Conservation (phyloP, 1,140 invertebrate genomes). For the Drosophila melanogaster region DNA sequence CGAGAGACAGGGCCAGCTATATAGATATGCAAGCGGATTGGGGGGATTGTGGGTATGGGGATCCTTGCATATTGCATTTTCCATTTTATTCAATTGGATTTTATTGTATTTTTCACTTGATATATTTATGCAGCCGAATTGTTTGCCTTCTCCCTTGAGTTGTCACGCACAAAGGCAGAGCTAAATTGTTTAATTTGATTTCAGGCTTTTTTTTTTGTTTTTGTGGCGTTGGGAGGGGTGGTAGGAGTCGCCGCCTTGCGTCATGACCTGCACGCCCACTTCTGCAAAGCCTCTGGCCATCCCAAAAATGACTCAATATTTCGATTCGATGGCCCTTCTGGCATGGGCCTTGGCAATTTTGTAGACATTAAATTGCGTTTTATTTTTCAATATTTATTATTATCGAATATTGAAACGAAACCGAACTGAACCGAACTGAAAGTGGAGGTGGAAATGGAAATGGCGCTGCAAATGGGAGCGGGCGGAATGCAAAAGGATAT, state of each 20-base stretch:
- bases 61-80: conserved; percentile 56
- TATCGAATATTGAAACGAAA: conserved; percentile 74
- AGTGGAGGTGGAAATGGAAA: conserved; percentile 55
- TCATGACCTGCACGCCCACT: conserved; percentile 45
- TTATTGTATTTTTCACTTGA: conserved; percentile 80
- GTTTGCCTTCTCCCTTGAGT: conserved; percentile 80
- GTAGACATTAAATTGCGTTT: conserved; percentile 76
- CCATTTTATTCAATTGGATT: conserved; percentile 69
- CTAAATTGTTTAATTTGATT: conserved; percentile 83
- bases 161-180: conserved; percentile 80
- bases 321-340: conserved; percentile 1
- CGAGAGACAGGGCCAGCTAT: conserved; percentile 32
- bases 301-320: conserved; percentile 70
- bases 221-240: background rate
- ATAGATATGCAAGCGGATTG: conserved; percentile 1
- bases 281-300: conserved; percentile 39
- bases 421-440: conserved; percentile 24
- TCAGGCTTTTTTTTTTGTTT: conserved; percentile 21
- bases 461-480: conserved; percentile 34
- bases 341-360: conserved; percentile 51
- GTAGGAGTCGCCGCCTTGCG: conserved; percentile 50
- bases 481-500: conserved; percentile 34
- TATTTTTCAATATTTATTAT: conserved; percentile 80
- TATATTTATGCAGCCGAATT: conserved; percentile 75
- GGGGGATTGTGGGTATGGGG: background rate